These are phyloP conservation scores for Larimichthys crocea DNA, from an alignment of 2,113 vertebrate species.

Conservation along the genomic window DNA sequence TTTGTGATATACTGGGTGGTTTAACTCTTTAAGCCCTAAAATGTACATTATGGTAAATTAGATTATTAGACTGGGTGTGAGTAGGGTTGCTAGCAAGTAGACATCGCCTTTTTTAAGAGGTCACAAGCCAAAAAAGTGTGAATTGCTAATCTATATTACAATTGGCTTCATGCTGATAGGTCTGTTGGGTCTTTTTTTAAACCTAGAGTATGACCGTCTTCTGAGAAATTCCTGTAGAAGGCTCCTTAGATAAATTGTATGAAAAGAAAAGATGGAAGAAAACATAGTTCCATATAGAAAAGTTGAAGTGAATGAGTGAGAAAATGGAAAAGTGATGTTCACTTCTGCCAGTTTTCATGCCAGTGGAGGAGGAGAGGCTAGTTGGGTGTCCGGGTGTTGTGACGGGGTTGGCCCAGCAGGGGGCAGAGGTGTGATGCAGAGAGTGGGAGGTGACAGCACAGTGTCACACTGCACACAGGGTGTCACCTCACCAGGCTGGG, in stretches of 20 bases:
- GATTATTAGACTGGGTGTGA: no score
- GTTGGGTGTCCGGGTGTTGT: constrained; percentile 66
- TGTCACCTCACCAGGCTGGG: constrained; percentile 73
- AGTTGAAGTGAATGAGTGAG: constrained; percentile 35
- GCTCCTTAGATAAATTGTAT: background rate
- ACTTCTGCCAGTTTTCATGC: constrained; percentile 35
- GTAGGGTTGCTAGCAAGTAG: background rate
- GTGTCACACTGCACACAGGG: constrained; percentile 76
- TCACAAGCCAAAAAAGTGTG: background rate
- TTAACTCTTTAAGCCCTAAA: no score
- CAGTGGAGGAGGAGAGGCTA: constrained; percentile 53
- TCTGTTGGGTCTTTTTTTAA: background rate
- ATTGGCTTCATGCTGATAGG: background rate
- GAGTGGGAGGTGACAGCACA: constrained; percentile 80
- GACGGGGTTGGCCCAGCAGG: constrained; percentile 74
- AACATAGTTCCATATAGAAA: background rate
- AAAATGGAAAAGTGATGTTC: constrained; percentile 42
- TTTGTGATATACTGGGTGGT: no score
- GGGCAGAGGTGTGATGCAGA: constrained; percentile 80
- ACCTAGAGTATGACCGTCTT: background rate
- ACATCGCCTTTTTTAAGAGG: background rate
- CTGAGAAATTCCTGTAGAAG: background rate
- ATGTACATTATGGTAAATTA: no score
- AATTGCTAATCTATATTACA: background rate
- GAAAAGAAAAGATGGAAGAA: background rate